Conservation (phyloP, 2,797 vertebrate genomes). For the Rousettus madagascariensis region DNA sequence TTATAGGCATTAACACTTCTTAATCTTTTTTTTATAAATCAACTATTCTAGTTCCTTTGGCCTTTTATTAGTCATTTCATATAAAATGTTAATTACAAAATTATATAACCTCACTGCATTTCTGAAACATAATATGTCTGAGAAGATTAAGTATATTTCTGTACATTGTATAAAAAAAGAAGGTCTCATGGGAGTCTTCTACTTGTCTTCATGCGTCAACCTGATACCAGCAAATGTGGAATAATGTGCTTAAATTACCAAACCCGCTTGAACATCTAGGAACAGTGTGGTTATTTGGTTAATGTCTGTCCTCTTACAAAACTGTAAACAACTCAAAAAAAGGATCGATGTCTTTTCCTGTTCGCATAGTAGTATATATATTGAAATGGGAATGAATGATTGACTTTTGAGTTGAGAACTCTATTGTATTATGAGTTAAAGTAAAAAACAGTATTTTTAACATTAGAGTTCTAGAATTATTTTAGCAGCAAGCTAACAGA, state of each 20-base stretch:
- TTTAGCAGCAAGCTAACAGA: neutral
- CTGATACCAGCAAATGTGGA: neutral
- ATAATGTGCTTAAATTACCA: neutral
- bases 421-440: neutral
- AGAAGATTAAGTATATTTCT: neutral
- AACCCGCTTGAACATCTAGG: neutral
- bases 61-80: neutral
- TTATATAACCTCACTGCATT: neutral
- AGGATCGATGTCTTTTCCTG: neutral
- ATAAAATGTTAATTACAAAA: neutral
- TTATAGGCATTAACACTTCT: neutral
- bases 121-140: neutral
- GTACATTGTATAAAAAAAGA: neutral
- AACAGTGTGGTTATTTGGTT: neutral
- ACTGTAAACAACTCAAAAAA: neutral
- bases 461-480: neutral
- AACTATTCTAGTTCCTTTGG: neutral
- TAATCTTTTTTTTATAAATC: neutral
- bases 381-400: neutral
- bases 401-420: slow-evolving; percentile 1
- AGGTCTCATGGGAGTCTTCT: neutral
- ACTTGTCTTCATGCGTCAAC: neutral
- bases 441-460: slow-evolving; percentile 34
- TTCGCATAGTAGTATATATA: neutral
- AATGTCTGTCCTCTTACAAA: neutral